Evolutionary conservation across 2,888 invertebrate genomes (phyloP).

Genomic region (Scrobipalpa atriplicella): DNA sequence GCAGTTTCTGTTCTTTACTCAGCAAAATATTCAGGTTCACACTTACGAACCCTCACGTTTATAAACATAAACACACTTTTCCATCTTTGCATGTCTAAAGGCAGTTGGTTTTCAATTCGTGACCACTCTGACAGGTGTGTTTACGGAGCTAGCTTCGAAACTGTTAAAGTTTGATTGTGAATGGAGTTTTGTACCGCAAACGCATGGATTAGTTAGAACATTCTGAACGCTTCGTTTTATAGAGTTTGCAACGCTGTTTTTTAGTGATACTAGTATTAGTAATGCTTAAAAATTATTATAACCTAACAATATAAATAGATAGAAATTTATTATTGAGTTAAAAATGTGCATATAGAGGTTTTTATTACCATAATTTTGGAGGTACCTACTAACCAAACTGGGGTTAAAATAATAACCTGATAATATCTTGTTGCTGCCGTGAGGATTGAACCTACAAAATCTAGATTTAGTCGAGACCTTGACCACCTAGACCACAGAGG

Average conservation of each 20-base stretch:
- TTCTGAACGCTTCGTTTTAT: neutral
- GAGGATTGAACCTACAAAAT: no score
- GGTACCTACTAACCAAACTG: no score
- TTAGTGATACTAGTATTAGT: no score
- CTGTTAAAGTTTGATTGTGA: slow-evolving; percentile 65
- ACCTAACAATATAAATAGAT: no score
- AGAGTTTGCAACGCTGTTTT: neutral
- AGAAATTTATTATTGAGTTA: no score
- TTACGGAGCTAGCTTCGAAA: slow-evolving; percentile 59
- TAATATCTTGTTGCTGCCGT: no score
- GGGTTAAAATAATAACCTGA: no score
- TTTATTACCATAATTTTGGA: no score
- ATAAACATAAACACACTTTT: slow-evolving; percentile 33
- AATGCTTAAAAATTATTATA: no score
- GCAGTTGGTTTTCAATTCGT: slow-evolving; percentile 72
- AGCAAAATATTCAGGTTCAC: neutral
- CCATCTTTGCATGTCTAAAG: slow-evolving; percentile 61
- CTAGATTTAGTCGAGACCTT: no score
- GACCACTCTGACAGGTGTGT: slow-evolving; percentile 67
- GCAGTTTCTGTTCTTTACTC: neutral
- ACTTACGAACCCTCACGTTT: slow-evolving; percentile 4
- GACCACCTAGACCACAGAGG: no score
- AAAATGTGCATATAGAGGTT: no score
- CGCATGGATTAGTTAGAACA: slow-evolving; percentile 24
- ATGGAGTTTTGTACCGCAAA: slow-evolving; percentile 26